Evolutionary conservation across 1,140 invertebrate genomes (phyloP).

Genomic region (Plectrocnemia conspersa): DNA sequence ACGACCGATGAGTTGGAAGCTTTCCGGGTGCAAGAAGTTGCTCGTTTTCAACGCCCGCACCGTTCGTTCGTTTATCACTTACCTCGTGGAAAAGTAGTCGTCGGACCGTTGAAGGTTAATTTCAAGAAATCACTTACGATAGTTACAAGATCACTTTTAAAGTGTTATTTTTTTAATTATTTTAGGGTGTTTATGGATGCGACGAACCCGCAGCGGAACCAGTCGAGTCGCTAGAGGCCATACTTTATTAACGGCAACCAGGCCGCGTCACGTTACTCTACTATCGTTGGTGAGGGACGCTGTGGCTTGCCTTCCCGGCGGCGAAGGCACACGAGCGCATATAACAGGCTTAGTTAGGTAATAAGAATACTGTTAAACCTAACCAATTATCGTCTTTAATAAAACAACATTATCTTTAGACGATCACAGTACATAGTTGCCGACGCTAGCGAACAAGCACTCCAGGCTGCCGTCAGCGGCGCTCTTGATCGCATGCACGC

Average conservation of each 20-base stretch:
- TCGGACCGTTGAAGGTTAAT: conserved; percentile 88
- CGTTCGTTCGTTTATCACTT: conserved; percentile 80
- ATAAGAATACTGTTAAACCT: background rate
- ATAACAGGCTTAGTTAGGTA: conserved; percentile 54
- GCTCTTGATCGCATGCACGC: conserved; percentile 84
- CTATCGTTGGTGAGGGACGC: conserved; percentile 87
- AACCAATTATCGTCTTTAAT: conserved; percentile 67
- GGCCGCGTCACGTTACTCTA: conserved; percentile 89
- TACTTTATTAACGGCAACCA: conserved; percentile 72
- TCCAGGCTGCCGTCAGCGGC: conserved; percentile 83
- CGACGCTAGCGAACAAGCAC: conserved; percentile 63
- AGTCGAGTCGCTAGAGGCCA: conserved; percentile 65
- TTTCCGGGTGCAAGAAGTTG: conserved; percentile 53
- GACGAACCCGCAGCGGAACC: conserved; percentile 24
- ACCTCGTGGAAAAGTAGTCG: conserved; percentile 82
- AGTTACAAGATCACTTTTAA: too few relatives aligned
- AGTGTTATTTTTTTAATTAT: conserved; percentile 9
- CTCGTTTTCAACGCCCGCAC: conserved; percentile 77
- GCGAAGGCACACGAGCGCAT: conserved; percentile 86
- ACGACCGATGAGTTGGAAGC: conserved; percentile 26
- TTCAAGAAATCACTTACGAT: conserved; percentile 46
- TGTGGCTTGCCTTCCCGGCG: conserved; percentile 86
- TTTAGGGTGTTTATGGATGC: conserved; percentile 29
- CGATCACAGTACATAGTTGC: conserved; percentile 74
- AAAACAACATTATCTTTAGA: conserved; percentile 52